phyloP scores from a whole-genome alignment of 2,113 vertebrate species.

The Vicugna pacos region DNA sequence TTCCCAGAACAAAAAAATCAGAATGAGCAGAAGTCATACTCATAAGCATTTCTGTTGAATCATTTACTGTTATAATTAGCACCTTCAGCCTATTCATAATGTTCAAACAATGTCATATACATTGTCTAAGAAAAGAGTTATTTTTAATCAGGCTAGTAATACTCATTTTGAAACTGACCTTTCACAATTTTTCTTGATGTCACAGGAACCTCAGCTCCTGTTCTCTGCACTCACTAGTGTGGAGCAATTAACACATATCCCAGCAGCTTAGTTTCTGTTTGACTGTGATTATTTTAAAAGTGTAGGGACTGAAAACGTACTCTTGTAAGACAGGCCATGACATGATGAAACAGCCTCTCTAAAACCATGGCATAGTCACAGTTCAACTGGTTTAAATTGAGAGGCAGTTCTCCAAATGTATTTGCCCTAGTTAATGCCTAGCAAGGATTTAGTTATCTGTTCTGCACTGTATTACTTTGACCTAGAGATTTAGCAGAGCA shows the following conservation, averaged over 20 bases:
- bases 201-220: slow-evolving; percentile 61
- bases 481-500: slow-evolving; percentile 7
- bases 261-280: slow-evolving; percentile 53
- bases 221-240: slow-evolving; percentile 57
- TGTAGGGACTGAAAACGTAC: slow-evolving; percentile 61
- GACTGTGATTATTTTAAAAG: slow-evolving; percentile 64
- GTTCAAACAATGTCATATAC: slow-evolving; percentile 32
- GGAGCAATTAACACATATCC: slow-evolving; percentile 72
- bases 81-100: slow-evolving; percentile 50
- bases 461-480: not conserved
- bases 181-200: slow-evolving; percentile 69
- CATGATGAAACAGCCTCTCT: not conserved
- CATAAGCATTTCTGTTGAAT: slow-evolving; percentile 38
- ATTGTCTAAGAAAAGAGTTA: slow-evolving; percentile 14
- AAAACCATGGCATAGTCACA: not conserved
- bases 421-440: not conserved
- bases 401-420: not conserved
- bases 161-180: slow-evolving; percentile 72
- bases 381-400: not conserved
- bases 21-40: slow-evolving; percentile 28
- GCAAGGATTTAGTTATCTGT: slow-evolving; percentile 4
- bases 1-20: not conserved
- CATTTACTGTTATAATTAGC: slow-evolving; percentile 48
- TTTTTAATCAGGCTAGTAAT: slow-evolving; percentile 71
- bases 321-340: slow-evolving; percentile 60